These are phyloP conservation scores for crab-eating macaque (Macaca fascicularis) DNA, from an alignment of 2,113 vertebrate genomes.

Conservation along the genomic window DNA sequence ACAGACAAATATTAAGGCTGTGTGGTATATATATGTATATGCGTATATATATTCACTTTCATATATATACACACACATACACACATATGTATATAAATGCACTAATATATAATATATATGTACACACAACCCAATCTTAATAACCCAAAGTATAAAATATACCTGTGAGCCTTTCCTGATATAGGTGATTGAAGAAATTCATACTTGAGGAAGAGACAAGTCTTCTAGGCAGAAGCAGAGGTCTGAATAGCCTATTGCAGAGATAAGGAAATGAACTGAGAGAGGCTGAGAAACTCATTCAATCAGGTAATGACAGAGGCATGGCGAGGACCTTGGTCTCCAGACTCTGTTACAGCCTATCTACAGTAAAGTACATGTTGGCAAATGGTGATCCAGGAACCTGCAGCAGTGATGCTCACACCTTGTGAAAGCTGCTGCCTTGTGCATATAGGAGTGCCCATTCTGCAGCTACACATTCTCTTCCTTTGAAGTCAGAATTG, in stretches of 20 bases:
- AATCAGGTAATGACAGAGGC: rapidly evolving
- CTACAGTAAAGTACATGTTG: rapidly evolving
- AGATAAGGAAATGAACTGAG: not conserved
- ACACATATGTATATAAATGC: not conserved
- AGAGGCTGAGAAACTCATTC: not conserved
- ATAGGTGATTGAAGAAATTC: no score
- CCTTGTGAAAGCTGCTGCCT: not conserved
- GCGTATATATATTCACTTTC: not conserved
- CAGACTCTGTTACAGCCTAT: rapidly evolving
- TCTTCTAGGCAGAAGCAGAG: not conserved
- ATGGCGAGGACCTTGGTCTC: not conserved
- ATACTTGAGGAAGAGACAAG: no score
- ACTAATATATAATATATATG: no score
- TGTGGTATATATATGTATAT: not conserved
- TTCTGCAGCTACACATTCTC: rapidly evolving
- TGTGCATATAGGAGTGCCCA: rapidly evolving
- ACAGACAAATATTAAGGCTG: not conserved
- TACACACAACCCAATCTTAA: not conserved
- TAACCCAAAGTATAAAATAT: no score
- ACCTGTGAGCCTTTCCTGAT: no score
- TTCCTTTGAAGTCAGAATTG: not conserved
- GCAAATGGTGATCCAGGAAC: not conserved
- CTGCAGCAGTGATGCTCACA: not conserved
- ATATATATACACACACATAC: not conserved
- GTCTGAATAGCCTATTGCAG: not conserved